A percentile compares a stretch with the other conserved stretches of the same genome.
Conservation (phyloP, 2,888 invertebrate genomes). For the Drosophila diplacantha region DNA sequence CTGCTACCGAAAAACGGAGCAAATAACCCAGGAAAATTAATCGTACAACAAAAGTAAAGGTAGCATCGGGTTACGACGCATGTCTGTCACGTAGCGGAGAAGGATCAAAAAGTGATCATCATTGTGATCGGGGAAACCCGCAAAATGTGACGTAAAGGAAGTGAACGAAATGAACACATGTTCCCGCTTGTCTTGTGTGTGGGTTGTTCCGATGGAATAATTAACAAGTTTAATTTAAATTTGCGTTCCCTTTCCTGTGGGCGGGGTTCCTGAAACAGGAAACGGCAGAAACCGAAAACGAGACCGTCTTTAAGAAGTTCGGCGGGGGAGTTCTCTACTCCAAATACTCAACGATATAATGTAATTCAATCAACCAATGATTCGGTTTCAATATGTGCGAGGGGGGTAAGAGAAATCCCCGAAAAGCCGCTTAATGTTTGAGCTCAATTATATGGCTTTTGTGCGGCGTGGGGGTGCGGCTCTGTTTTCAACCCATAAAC, state of each 20-base stretch:
- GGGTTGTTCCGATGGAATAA: conserved; percentile 50
- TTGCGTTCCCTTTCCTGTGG: conserved; percentile 50
- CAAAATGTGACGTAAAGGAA: conserved; percentile 51
- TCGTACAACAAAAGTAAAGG: conserved; percentile 17
- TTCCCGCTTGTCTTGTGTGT: conserved; percentile 21
- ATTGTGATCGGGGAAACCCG: conserved; percentile 51
- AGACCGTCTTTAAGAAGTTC: conserved; percentile 25
- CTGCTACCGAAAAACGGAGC: conserved; percentile 41
- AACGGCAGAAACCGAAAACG: conserved; percentile 38
- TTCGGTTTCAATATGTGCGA: conserved; percentile 30
- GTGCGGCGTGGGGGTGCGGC: conserved; percentile 2
- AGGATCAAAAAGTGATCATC: conserved; percentile 45
- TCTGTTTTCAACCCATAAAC: conserved; percentile 32
- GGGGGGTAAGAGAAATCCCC: conserved; percentile 15
- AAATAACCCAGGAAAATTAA: conserved; percentile 23
- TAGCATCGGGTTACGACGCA: conserved; percentile 53
- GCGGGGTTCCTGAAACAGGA: conserved; percentile 50
- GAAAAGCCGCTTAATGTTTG: conserved; percentile 62
- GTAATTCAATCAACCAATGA: conserved; percentile 61
- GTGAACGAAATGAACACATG: conserved; percentile 45
- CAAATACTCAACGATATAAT: neutral
- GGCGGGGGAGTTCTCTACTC: neutral
- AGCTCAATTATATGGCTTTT: conserved; percentile 69
- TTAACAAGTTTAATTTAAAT: conserved; percentile 70
- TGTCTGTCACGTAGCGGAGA: conserved; percentile 57